phyloP scores from a whole-genome alignment of 2,888 invertebrate species.

The Xanthia togata region DNA sequence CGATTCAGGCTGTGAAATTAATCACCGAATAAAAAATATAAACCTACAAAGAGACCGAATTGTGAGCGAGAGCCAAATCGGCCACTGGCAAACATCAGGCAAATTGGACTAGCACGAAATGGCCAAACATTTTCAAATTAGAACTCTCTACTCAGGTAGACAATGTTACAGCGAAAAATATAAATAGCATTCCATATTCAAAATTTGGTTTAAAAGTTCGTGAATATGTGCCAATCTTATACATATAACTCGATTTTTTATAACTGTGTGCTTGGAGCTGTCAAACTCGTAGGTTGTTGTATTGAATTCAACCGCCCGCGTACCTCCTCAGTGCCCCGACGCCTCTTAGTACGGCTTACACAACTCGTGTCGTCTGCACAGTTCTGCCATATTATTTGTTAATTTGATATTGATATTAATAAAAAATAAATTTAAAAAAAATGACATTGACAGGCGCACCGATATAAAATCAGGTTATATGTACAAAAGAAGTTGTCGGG shows the following conservation, averaged over 20 bases:
- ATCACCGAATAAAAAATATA: slow-evolving; percentile 47
- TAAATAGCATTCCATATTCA: slow-evolving; percentile 26
- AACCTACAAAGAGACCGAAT: slow-evolving; percentile 48
- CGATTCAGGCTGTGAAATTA: slow-evolving; percentile 46
- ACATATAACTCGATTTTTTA: too few species aligned
- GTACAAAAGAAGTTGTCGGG: neutral
- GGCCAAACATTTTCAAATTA: slow-evolving; percentile 51
- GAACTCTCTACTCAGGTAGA: slow-evolving; percentile 34
- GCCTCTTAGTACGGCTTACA: too few species aligned
- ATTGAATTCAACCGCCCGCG: too few species aligned
- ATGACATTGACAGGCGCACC: too few species aligned
- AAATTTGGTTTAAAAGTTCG: slow-evolving; percentile 15
- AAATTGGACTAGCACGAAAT: slow-evolving; percentile 58
- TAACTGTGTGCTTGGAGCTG: too few species aligned
- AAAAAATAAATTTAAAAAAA: too few species aligned
- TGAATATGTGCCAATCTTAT: neutral
- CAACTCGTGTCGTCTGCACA: too few species aligned
- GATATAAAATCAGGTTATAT: too few species aligned
- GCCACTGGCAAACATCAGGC: slow-evolving; percentile 53
- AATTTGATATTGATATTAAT: too few species aligned
- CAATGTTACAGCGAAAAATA: slow-evolving; percentile 33
- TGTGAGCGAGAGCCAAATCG: slow-evolving; percentile 62
- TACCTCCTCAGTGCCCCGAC: too few species aligned
- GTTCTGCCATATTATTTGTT: too few species aligned
- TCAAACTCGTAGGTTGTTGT: too few species aligned